Evolutionary conservation across 2,797 vertebrate genomes (phyloP).

Genomic region (Trichosurus vulpecula): DNA sequence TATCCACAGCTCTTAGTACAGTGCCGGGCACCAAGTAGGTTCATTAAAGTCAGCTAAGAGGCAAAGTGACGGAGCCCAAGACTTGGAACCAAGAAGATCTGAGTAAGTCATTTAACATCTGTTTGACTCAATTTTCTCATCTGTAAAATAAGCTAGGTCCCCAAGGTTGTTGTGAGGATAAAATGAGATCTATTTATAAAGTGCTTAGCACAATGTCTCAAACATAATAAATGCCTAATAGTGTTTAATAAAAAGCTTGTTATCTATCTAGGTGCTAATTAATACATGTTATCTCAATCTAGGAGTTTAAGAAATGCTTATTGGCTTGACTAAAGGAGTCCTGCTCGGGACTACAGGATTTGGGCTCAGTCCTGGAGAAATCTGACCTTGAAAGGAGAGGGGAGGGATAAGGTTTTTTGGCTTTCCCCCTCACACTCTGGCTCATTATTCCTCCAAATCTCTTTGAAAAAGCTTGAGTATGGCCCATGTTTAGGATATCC

Average conservation of each 20-base stretch:
- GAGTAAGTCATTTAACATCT: background rate
- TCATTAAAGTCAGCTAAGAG: background rate
- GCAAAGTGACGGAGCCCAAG: background rate
- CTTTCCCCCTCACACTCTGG: background rate
- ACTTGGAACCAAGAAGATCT: background rate
- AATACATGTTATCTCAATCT: background rate
- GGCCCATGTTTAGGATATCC: background rate
- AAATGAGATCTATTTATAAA: background rate
- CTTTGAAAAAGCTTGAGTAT: background rate
- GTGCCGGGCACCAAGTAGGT: rapidly evolving
- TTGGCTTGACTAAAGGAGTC: background rate
- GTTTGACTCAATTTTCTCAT: background rate
- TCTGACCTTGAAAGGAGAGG: background rate
- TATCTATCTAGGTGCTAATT: background rate
- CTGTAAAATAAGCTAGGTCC: background rate
- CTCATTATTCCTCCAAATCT: background rate
- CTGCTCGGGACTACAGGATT: background rate
- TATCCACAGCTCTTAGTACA: background rate
- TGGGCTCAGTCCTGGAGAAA: background rate
- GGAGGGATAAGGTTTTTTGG: background rate
- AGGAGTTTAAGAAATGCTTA: background rate
- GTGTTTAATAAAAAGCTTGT: background rate
- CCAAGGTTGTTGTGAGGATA: background rate
- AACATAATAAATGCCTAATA: background rate
- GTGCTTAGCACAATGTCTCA: background rate